These are phyloP conservation scores for Chiloscyllium punctatum DNA, from an alignment of 2,797 vertebrate species.

Conservation along the genomic window DNA sequence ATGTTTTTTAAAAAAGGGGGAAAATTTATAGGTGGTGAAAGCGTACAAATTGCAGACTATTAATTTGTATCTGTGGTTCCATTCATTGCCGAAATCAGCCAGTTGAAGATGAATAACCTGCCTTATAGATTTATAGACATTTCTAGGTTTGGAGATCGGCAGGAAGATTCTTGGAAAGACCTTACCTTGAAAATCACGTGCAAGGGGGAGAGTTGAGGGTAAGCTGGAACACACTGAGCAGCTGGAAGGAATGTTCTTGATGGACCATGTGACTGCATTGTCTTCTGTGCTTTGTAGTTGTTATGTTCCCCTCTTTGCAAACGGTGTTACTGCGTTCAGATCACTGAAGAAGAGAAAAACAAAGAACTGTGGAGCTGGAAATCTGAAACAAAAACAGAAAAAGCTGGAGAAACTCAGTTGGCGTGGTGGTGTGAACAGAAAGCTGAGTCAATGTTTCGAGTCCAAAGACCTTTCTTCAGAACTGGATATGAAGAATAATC, in stretches of 20 bases:
- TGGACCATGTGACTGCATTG: background rate
- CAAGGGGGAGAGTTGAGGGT: background rate
- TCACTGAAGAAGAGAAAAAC: background rate
- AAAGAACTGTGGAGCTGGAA: too few species aligned
- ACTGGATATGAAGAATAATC: too few species aligned
- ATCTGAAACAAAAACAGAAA: too few species aligned
- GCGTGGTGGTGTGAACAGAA: too few species aligned
- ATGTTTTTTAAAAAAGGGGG: background rate
- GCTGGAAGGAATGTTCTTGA: background rate
- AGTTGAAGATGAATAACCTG: background rate
- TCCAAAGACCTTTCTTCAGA: too few species aligned
- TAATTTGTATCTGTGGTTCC: too few species aligned
- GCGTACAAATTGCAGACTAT: background rate
- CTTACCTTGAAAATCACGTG: background rate
- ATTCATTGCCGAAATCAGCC: background rate
- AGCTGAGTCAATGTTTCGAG: too few species aligned
- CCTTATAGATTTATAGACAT: background rate
- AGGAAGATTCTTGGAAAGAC: background rate
- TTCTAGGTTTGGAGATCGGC: background rate
- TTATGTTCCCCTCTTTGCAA: background rate
- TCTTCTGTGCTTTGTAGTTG: background rate
- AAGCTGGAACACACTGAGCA: background rate
- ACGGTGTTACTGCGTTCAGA: background rate
- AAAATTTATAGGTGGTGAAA: background rate
- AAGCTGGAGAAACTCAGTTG: too few species aligned